A percentile compares a stretch with the other conserved stretches of the same genome.
These are phyloP conservation scores for Sicus ferrugineus DNA, from an alignment of 2,888 invertebrate genomes.

Conservation along the genomic window DNA sequence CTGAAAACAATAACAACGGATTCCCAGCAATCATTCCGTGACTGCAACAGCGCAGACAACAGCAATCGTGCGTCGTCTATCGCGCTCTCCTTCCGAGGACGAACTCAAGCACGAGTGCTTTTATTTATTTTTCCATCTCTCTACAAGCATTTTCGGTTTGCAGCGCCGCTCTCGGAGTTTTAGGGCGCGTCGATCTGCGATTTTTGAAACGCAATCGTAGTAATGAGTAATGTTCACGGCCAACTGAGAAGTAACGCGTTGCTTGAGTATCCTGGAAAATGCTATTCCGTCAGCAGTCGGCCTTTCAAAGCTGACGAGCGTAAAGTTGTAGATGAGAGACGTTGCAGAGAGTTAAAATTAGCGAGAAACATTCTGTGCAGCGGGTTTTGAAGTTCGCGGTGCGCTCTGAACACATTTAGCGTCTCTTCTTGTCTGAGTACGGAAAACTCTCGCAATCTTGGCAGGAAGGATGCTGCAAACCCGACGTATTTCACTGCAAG, in stretches of 20 bases:
- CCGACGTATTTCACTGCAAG: background rate
- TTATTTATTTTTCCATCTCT: background rate
- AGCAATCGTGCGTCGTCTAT: background rate
- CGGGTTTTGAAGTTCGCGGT: background rate
- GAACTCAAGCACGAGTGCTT: background rate
- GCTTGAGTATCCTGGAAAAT: background rate
- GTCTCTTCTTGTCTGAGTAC: background rate
- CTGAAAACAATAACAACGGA: background rate
- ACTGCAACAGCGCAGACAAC: background rate
- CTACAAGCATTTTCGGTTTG: conserved; percentile 12
- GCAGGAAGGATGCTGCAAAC: background rate
- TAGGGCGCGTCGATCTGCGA: conserved; percentile 26
- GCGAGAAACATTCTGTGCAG: background rate
- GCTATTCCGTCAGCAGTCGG: background rate
- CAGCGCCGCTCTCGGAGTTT: conserved; percentile 8
- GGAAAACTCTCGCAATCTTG: background rate
- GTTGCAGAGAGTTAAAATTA: conserved; percentile 6
- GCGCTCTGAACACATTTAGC: background rate
- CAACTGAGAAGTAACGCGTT: background rate
- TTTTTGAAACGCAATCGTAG: background rate
- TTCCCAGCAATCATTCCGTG: too few relatives aligned
- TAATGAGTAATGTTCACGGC: background rate
- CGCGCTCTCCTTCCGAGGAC: background rate
- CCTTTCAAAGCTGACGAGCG: background rate
- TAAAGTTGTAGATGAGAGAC: background rate